Evolutionary conservation across 2,113 vertebrate genomes (phyloP).

Genomic region (Azemiops feae): DNA sequence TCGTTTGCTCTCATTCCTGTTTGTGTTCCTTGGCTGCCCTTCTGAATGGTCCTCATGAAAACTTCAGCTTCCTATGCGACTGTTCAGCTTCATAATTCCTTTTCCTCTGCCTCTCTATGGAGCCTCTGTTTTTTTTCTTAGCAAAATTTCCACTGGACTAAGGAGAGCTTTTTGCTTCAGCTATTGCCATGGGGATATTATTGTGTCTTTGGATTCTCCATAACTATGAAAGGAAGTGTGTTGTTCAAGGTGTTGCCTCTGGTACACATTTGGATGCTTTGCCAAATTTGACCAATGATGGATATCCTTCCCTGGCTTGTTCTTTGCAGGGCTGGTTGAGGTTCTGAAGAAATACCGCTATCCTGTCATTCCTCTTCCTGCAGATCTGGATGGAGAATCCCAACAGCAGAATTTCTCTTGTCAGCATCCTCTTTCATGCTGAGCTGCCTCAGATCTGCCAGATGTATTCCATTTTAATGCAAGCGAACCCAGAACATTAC

Average conservation of each 20-base stretch:
- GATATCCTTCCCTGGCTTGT: neutral
- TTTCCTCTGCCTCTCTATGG: conserved; percentile 50
- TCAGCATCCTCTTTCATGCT: neutral
- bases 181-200: conserved; percentile 55
- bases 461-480: conserved; percentile 34
- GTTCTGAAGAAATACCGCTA: neutral
- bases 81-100: conserved; percentile 39
- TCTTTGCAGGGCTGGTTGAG: conserved; percentile 9
- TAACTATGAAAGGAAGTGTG: conserved; percentile 26
- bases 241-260: conserved; percentile 43
- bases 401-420: conserved; percentile 36
- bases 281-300: conserved; percentile 25
- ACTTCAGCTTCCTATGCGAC: conserved; percentile 25
- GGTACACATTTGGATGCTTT: conserved; percentile 29
- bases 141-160: conserved; percentile 55
- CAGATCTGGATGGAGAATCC: conserved; percentile 11
- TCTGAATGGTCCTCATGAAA: conserved; percentile 31
- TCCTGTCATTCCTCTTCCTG: neutral
- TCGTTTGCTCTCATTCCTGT: conserved; percentile 35
- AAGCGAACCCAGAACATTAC: conserved; percentile 34
- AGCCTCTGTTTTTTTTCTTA: conserved; percentile 65
- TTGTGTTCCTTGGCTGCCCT: conserved; percentile 55
- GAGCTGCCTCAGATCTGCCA: conserved; percentile 21
- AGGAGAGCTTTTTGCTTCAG: conserved; percentile 52
- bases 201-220: too few species aligned